Conservation (phyloP, 2,888 invertebrate genomes). For the Tryphoninae sp. region DNA sequence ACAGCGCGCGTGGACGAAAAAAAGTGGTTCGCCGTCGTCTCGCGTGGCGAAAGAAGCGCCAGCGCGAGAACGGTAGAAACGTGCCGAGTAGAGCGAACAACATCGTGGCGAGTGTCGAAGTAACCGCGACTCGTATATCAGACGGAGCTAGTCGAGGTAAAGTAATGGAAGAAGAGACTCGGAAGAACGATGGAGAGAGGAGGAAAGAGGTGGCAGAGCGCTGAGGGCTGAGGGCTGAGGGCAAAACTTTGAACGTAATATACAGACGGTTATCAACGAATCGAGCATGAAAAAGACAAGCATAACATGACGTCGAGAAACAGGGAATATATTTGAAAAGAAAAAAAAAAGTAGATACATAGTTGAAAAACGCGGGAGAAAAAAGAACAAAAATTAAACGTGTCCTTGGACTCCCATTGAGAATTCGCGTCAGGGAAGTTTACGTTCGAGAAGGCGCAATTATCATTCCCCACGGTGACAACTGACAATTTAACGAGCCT, state of each 20-base stretch:
- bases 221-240: neutral
- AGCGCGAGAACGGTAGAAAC: conserved; percentile 34
- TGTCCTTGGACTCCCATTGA: neutral
- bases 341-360: conserved; percentile 10
- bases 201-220: too few relatives aligned
- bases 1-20: conserved; percentile 21
- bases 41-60: conserved; percentile 25
- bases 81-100: conserved; percentile 38
- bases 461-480: conserved; percentile 18
- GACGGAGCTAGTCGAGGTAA: conserved; percentile 45
- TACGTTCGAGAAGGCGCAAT: conserved; percentile 23
- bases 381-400: conserved; percentile 10
- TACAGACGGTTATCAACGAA: neutral
- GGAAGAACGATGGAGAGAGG: neutral
- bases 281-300: neutral
- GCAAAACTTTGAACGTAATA: conserved; percentile 24
- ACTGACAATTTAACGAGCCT: conserved; percentile 47
- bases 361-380: conserved; percentile 11
- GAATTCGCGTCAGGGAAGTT: conserved; percentile 1
- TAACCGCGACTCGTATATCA: conserved; percentile 34
- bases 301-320: neutral
- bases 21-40: conserved; percentile 41
- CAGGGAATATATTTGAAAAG: neutral
- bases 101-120: conserved; percentile 49
- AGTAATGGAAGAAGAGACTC: conserved; percentile 55